Conservation (phyloP, 2,888 invertebrate species). For the Nephrotoma flavescens region DNA sequence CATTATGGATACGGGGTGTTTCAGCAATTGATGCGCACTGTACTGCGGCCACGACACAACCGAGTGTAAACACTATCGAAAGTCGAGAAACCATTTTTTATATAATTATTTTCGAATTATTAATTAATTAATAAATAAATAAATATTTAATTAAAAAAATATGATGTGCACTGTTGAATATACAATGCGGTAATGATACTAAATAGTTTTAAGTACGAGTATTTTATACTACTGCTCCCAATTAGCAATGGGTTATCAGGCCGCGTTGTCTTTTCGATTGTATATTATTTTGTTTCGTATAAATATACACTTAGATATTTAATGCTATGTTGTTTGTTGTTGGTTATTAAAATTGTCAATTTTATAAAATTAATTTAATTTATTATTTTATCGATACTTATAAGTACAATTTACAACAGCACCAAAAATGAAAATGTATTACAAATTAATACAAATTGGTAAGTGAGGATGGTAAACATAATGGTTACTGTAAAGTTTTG, state of each 20-base stretch:
- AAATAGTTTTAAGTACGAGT: slow-evolving; percentile 26
- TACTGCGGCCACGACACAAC: slow-evolving; percentile 38
- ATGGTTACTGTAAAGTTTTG: neutral
- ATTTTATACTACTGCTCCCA: slow-evolving; percentile 35
- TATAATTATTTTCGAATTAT: slow-evolving; percentile 3
- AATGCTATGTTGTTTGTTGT: slow-evolving; percentile 1
- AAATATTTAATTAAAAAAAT: neutral
- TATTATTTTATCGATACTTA: neutral
- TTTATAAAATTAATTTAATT: neutral
- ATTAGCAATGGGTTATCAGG: slow-evolving; percentile 22
- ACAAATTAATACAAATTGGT: neutral
- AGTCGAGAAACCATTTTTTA: slow-evolving; percentile 25
- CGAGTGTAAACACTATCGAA: slow-evolving; percentile 36
- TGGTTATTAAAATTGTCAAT: neutral
- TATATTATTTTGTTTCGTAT: slow-evolving; percentile 3
- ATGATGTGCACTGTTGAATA: slow-evolving; percentile 20
- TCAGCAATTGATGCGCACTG: slow-evolving; percentile 36
- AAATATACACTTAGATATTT: neutral
- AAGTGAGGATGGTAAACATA: neutral
- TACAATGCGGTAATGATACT: slow-evolving; percentile 31
- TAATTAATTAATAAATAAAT: neutral
- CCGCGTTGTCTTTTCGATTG: slow-evolving; percentile 27
- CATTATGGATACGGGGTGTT: slow-evolving; percentile 41
- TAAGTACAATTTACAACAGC: neutral
- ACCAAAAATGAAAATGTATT: neutral